Evolutionary conservation across 1,140 invertebrate species (phyloP).

Genomic region (Ericerus pela): DNA sequence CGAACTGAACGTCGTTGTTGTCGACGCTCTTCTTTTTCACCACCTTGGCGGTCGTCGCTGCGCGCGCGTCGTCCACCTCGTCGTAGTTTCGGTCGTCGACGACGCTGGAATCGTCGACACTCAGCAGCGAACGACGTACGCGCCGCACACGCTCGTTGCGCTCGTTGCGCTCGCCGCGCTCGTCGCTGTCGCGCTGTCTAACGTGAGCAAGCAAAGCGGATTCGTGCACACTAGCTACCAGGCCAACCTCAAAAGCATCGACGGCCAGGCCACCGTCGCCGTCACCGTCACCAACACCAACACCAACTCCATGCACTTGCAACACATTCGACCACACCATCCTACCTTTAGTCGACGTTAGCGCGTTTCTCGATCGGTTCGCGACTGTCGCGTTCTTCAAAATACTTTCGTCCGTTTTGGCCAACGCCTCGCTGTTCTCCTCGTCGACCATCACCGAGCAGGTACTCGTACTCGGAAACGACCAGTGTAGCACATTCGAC

Average conservation of each 20-base stretch:
- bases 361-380: constrained; percentile 18
- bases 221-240: neutral
- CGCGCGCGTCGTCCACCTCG: neutral
- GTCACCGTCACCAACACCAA: constrained; percentile 39
- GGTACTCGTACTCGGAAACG: constrained; percentile 58
- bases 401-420: constrained; percentile 15
- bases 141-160: too few relatives aligned
- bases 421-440: constrained; percentile 20
- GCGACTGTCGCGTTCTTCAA: constrained; percentile 18
- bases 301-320: constrained; percentile 38
- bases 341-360: constrained; percentile 44
- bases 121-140: neutral
- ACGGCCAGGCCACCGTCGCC: neutral
- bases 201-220: constrained; percentile 5
- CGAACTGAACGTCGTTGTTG: neutral
- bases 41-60: neutral
- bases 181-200: too few relatives aligned
- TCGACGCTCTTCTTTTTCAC: neutral
- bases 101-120: neutral
- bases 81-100: neutral
- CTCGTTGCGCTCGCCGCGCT: too few relatives aligned
- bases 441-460: constrained; percentile 69
- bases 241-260: too few relatives aligned
- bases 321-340: constrained; percentile 27
- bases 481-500: constrained; percentile 64